phyloP scores from a whole-genome alignment of 2,888 invertebrate species.

The Spodoptera littoralis region DNA sequence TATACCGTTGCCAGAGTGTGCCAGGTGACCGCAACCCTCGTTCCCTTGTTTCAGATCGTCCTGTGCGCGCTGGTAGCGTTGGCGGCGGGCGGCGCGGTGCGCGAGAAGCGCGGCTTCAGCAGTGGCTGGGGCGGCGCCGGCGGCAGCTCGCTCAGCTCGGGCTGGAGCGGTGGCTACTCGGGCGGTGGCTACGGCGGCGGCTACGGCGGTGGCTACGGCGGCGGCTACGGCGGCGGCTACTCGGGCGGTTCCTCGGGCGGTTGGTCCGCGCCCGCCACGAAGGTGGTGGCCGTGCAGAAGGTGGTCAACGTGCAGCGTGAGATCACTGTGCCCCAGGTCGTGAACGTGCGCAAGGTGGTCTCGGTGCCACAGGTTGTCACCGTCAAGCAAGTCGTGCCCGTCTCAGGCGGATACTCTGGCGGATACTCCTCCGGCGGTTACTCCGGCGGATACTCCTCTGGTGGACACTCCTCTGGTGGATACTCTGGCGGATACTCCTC shows the following conservation, averaged over 20 bases:
- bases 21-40: conserved; percentile 1
- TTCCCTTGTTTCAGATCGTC: conserved; percentile 30
- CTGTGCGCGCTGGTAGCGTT: conserved; percentile 35
- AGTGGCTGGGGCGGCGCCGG: conserved; percentile 27
- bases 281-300: conserved; percentile 66
- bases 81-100: conserved; percentile 40
- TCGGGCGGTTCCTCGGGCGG: conserved; percentile 50
- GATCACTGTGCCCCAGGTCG: conserved; percentile 66
- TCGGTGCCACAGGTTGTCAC: conserved; percentile 72
- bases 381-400: conserved; percentile 72
- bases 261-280: conserved; percentile 23
- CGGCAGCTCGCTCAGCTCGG: conserved; percentile 26
- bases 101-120: conserved; percentile 48
- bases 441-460: conserved; percentile 30
- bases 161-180: conserved; percentile 38
- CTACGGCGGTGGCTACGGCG: conserved; percentile 6
- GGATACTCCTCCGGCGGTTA: conserved; percentile 41
- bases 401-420: conserved; percentile 52
- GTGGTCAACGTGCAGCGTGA: conserved; percentile 70
- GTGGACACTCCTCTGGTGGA: conserved; percentile 29
- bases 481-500: conserved; percentile 33
- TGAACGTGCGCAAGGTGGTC: conserved; percentile 69
- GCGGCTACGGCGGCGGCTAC: conserved; percentile 12
- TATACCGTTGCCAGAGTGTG: background rate
- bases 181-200: conserved; percentile 40